Evolutionary conservation across 2,888 invertebrate species (phyloP).

Genomic region (Brachynemurus nebulosus): DNA sequence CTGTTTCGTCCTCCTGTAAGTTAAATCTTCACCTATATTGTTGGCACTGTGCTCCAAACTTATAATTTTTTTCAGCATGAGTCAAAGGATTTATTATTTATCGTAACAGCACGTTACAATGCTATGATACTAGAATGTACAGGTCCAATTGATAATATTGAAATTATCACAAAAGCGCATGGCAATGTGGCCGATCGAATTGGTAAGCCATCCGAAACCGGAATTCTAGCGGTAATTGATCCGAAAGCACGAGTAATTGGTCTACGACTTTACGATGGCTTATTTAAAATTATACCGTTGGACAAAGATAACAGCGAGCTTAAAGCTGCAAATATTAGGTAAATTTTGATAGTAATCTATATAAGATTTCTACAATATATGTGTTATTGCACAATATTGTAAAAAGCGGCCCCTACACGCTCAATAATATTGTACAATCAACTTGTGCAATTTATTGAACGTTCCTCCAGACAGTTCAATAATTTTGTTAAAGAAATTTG

Average conservation of each 20-base stretch:
- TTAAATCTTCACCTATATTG: slow-evolving; percentile 10
- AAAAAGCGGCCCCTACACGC: no score
- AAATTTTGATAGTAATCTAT: no score
- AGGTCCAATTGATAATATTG: slow-evolving; percentile 61
- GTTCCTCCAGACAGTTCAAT: no score
- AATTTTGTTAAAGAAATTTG: no score
- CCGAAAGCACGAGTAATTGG: slow-evolving; percentile 92
- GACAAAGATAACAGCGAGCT: slow-evolving; percentile 88
- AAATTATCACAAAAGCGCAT: slow-evolving; percentile 89
- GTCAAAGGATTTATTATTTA: slow-evolving; percentile 81
- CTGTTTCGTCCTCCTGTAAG: slow-evolving; percentile 80
- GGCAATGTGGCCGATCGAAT: slow-evolving; percentile 93
- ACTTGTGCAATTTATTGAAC: no score
- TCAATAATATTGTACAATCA: no score
- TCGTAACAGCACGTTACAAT: slow-evolving; percentile 87
- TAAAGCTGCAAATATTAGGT: slow-evolving; percentile 75
- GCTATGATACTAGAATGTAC: slow-evolving; percentile 93
- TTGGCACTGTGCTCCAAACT: neutral
- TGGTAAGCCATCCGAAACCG: slow-evolving; percentile 90
- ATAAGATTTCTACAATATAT: no score
- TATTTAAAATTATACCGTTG: slow-evolving; percentile 93
- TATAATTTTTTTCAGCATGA: slow-evolving; percentile 55
- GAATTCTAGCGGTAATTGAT: slow-evolving; percentile 91
- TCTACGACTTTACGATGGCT: slow-evolving; percentile 86
- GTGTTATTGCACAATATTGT: no score